These are phyloP conservation scores for Carcina quercana DNA, from an alignment of 2,888 invertebrate genomes.

Conservation along the genomic window DNA sequence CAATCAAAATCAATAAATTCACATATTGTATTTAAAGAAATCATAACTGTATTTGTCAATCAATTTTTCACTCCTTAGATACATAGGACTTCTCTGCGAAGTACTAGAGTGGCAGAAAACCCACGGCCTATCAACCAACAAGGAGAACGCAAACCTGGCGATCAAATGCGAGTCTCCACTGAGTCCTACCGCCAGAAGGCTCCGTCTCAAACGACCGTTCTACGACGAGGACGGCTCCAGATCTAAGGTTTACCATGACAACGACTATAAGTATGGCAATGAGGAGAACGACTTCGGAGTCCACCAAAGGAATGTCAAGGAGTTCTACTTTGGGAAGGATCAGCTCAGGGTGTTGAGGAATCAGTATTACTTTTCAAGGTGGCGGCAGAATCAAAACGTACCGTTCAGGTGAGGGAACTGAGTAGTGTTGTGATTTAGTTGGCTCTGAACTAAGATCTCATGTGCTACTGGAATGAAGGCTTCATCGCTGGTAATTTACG, in stretches of 20 bases:
- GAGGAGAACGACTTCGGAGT: constrained; percentile 66
- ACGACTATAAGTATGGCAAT: constrained; percentile 41
- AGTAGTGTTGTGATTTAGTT: too few relatives aligned
- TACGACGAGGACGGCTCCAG: constrained; percentile 43
- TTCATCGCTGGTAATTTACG: too few relatives aligned
- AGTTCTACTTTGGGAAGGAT: constrained; percentile 44
- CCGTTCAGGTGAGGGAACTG: too few relatives aligned
- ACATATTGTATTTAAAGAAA: too few relatives aligned
- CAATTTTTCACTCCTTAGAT: constrained; percentile 66
- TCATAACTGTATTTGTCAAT: neutral
- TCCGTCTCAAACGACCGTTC: constrained; percentile 48
- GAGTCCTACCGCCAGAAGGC: constrained; percentile 46
- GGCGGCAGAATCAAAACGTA: constrained; percentile 64
- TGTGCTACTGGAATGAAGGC: too few relatives aligned
- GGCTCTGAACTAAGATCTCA: too few relatives aligned
- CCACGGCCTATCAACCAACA: constrained; percentile 56
- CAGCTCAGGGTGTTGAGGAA: constrained; percentile 49
- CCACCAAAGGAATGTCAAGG: constrained; percentile 31
- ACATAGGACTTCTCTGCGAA: constrained; percentile 89
- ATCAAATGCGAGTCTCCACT: constrained; percentile 72
- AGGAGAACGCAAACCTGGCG: constrained; percentile 57
- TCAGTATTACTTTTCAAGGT: constrained; percentile 55
- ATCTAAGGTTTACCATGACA: constrained; percentile 36
- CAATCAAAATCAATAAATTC: too few relatives aligned
- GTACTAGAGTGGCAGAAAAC: constrained; percentile 92